These are phyloP conservation scores for Eumaeus atala DNA, from an alignment of 1,140 invertebrate genomes.

Conservation along the genomic window DNA sequence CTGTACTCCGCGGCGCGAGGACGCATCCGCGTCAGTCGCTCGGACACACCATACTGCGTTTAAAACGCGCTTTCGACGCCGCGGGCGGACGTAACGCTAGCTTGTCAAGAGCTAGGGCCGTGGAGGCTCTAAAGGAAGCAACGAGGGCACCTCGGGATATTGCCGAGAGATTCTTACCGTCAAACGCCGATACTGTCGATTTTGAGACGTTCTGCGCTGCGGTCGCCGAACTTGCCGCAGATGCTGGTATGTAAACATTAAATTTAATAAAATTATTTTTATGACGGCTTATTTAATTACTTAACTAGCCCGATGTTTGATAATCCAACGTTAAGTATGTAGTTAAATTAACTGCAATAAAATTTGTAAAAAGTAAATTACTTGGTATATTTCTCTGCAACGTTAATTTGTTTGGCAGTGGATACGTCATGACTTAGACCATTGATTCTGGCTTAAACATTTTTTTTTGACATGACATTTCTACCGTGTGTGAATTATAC, in stretches of 20 bases:
- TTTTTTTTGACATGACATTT: no score
- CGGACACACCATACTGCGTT: constrained; percentile 54
- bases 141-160: constrained; percentile 39
- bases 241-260: constrained; percentile 39
- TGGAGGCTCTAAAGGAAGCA: constrained; percentile 51
- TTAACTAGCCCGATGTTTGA: no score
- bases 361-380: no score
- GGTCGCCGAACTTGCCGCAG: constrained; percentile 73
- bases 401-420: no score
- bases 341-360: no score
- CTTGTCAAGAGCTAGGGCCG: constrained; percentile 36
- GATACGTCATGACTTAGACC: no score
- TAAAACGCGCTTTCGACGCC: constrained; percentile 63
- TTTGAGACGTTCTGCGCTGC: constrained; percentile 76
- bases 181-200: constrained; percentile 43
- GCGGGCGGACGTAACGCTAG: constrained; percentile 50
- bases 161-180: constrained; percentile 45
- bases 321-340: no score
- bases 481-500: no score
- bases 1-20: constrained; percentile 69
- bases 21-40: constrained; percentile 57
- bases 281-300: no score
- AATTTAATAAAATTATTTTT: no score
- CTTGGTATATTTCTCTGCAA: no score
- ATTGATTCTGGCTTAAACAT: no score